Conservation (phyloP, 2,888 invertebrate species). For the Mactromeris polynyma region DNA sequence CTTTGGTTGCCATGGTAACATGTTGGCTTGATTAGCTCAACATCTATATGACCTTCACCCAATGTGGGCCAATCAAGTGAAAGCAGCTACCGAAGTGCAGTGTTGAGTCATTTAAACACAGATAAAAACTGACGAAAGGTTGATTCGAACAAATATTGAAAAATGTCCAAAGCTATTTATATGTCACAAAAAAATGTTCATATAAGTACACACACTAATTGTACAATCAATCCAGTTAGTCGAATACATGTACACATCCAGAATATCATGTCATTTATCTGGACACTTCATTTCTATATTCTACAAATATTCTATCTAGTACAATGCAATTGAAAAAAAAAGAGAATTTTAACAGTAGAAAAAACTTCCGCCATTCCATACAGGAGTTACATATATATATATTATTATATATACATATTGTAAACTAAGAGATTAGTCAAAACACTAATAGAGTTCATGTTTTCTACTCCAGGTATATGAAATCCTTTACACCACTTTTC, state of each 20-base stretch:
- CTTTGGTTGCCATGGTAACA: not conserved
- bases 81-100: not conserved
- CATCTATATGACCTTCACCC: not conserved
- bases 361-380: not conserved
- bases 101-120: not conserved
- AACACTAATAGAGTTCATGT: constrained; percentile 16
- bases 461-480: constrained; percentile 13
- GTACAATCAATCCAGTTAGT: not conserved
- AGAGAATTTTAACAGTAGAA: constrained; percentile 16
- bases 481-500: not conserved
- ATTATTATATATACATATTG: not conserved
- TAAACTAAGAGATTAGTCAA: not conserved
- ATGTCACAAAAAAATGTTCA: not conserved
- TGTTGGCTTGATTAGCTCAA: not conserved
- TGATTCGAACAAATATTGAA: not conserved
- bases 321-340: constrained; percentile 23
- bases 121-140: not conserved
- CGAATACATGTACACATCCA: not conserved
- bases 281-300: not conserved
- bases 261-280: not conserved
- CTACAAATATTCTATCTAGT: constrained; percentile 1
- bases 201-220: not conserved
- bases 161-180: not conserved
- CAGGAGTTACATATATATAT: not conserved
- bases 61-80: not conserved